Percentiles rank a stretch among this genome's conserved stretches.
These are phyloP conservation scores for Gymnarchus niloticus DNA, from an alignment of 2,113 vertebrate species.

Conservation along the genomic window DNA sequence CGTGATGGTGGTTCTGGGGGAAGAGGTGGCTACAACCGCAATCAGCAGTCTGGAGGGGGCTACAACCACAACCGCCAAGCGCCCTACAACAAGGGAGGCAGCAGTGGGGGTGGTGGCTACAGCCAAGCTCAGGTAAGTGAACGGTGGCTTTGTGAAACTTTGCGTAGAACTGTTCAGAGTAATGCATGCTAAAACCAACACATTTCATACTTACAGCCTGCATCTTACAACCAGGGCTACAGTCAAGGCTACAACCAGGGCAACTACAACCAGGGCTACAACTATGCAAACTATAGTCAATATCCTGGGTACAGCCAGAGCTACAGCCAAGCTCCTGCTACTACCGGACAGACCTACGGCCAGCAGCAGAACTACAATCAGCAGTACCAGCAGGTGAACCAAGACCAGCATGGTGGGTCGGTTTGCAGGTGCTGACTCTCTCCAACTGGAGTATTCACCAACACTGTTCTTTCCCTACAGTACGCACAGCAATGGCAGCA, in stretches of 20 bases:
- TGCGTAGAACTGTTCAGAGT: background rate
- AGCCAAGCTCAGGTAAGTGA: constrained; percentile 17
- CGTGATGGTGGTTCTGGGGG: constrained; percentile 68
- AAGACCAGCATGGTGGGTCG: no score
- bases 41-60: constrained; percentile 58
- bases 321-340: constrained; percentile 68
- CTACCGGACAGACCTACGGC: constrained; percentile 67
- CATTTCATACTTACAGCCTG: constrained; percentile 31
- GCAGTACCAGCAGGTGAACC: constrained; percentile 76
- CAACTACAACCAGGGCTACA: constrained; percentile 73
- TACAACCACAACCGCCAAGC: constrained; percentile 60
- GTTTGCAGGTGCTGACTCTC: no score
- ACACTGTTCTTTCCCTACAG: constrained; percentile 45
- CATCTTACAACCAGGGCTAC: constrained; percentile 37
- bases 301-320: constrained; percentile 74
- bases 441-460: background rate
- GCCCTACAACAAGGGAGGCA: constrained; percentile 52
- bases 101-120: background rate
- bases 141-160: background rate
- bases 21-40: constrained; percentile 69
- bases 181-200: background rate
- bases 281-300: constrained; percentile 73
- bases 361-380: constrained; percentile 77
- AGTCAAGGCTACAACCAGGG: constrained; percentile 62
- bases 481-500: constrained; percentile 89